phyloP scores from a whole-genome alignment of 2,113 vertebrate species.

The Bungarus multicinctus region DNA sequence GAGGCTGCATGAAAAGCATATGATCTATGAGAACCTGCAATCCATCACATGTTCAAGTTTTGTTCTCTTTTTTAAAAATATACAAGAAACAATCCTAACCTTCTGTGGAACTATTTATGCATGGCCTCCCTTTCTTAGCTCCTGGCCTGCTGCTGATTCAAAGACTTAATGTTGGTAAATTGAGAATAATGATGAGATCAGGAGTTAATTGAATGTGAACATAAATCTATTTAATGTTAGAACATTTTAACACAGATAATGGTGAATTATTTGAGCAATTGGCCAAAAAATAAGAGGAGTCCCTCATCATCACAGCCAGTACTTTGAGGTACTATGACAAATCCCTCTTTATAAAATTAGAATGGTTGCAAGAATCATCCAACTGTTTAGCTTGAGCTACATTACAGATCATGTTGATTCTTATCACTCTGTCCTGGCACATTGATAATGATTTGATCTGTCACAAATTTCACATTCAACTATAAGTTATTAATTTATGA shows the following conservation, averaged over 20 bases:
- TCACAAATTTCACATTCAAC: background rate
- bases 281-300: constrained; percentile 11
- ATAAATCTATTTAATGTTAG: constrained; percentile 63
- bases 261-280: constrained; percentile 27
- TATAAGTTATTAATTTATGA: background rate
- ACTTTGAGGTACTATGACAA: background rate
- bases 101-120: constrained; percentile 32
- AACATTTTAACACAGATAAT: constrained; percentile 60
- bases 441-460: background rate
- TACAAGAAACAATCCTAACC: background rate
- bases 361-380: background rate
- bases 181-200: constrained; percentile 66
- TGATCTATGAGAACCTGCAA: background rate
- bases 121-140: constrained; percentile 39
- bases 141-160: constrained; percentile 45
- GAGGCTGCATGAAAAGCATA: background rate
- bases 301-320: background rate
- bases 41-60: background rate
- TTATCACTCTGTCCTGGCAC: background rate
- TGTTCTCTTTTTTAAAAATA: background rate
- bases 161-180: constrained; percentile 65
- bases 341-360: background rate
- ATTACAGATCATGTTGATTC: background rate
- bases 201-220: constrained; percentile 54
- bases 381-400: background rate